Evolutionary conservation across 1,140 invertebrate species (phyloP).

Genomic region (Neodiprion lecontei): DNA sequence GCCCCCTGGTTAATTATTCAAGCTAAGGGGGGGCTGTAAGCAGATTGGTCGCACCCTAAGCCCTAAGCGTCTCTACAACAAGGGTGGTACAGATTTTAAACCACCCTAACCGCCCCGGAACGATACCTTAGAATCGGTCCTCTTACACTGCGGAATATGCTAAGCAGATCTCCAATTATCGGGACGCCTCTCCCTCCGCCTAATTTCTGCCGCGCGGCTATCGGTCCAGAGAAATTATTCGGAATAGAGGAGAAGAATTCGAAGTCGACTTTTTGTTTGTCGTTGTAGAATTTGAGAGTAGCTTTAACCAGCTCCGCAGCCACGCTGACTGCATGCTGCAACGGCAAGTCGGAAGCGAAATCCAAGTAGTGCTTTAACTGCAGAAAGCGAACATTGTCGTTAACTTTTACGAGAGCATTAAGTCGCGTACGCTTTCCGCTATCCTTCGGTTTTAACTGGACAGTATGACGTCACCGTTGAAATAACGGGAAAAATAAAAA

Average conservation of each 20-base stretch:
- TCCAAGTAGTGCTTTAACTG: constrained; percentile 12
- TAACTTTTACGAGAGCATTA: constrained; percentile 63
- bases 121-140: constrained; percentile 53
- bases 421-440: constrained; percentile 52
- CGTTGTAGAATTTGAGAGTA: not conserved
- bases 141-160: constrained; percentile 42
- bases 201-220: not conserved
- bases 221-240: not conserved
- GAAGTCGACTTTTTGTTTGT: not conserved
- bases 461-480: constrained; percentile 48
- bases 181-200: constrained; percentile 22
- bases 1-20: constrained; percentile 59
- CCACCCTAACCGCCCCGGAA: constrained; percentile 44
- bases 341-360: constrained; percentile 13
- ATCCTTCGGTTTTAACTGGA: constrained; percentile 46
- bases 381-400: constrained; percentile 57
- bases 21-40: constrained; percentile 59
- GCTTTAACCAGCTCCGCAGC: not conserved
- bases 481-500: constrained; percentile 27
- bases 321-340: not conserved
- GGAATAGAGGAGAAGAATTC: not conserved
- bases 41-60: constrained; percentile 58
- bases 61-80: constrained; percentile 42
- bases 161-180: constrained; percentile 54
- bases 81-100: constrained; percentile 50